Percentiles rank a stretch among this genome's conserved stretches.
Conservation (phyloP, 2,888 invertebrate genomes). For the Deilephila elpenor region DNA sequence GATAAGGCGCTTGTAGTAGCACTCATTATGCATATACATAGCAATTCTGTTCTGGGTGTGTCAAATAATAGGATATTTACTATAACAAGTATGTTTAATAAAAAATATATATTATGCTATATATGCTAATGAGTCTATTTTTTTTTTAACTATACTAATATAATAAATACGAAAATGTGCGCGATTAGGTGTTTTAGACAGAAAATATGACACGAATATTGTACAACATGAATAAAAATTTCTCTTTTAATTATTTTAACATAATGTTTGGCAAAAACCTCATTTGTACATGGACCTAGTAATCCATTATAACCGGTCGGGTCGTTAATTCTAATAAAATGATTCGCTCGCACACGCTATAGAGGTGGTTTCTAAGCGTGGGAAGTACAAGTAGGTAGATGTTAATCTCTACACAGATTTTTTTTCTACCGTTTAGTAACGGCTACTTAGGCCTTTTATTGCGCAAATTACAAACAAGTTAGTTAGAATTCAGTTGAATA, state of each 20-base stretch:
- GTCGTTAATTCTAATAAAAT: conserved; percentile 6
- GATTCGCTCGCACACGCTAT: background rate
- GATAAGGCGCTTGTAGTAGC: background rate
- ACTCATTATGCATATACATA: background rate
- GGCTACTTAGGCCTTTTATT: background rate
- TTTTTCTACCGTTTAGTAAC: background rate
- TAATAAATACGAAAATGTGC: no score
- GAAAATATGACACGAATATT: no score
- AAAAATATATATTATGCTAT: no score
- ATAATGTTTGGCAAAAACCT: background rate
- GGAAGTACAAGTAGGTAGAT: background rate
- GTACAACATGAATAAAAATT: background rate
- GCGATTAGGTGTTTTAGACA: no score
- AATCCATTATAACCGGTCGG: background rate
- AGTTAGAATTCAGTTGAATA: no score
- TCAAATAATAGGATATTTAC: background rate
- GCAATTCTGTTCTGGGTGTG: background rate
- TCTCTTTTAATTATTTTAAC: background rate
- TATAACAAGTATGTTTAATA: no score
- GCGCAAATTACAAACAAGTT: background rate
- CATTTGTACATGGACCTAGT: background rate
- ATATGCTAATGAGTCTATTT: no score
- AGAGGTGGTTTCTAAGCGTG: background rate
- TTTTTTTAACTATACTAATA: no score
- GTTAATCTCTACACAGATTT: background rate